Base-by-base conservation (phyloP, 2,888 invertebrate genomes). In the Chouioia cunea region DNA sequence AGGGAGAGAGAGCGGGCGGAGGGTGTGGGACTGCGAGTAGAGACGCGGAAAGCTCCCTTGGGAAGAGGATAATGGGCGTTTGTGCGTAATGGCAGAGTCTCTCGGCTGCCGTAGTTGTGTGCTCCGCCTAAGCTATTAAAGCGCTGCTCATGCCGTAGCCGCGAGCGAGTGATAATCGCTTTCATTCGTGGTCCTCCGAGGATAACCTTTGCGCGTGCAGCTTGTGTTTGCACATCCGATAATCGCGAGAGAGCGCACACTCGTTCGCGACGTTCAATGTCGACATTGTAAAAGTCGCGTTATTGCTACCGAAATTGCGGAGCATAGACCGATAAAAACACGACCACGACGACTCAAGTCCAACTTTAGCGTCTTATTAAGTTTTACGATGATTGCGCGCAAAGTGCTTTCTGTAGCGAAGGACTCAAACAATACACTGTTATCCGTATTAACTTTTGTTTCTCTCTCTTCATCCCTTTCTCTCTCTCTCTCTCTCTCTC, bases 41-140 rank as follows among this genome's bases (percentile, higher is more conserved):
- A 12, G 12, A 27, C 54, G 12, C 18, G 16, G 50, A 59, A 58
- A 68, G 68, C n/a, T 22, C 47, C 68, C 36, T 36, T 36, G 36
- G 36, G 36, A 36, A 36, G 50, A 54, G 43, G 43, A 67, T 68
- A 68, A 68, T 68, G 68, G 68, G 68, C 68, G 68, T 68, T 46
- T 54, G 62, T 68, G 68, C 67, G 27, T 68, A 68, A 68, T 68
- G 56, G 62, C 46, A 66, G 27, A 54, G 58, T 15, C 8, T 18
- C 14, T 14, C 50, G 44, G 44, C 20, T 1, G 46, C 57, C 4
- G 47, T 27, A 3, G 65, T 6, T 36, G 47, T 10, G 65, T 27
- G 36, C 59, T 56, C 54, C 54, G 68, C 60, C 47, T 36, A 36
- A 15, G 62, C 56, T 65, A 65, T 65, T 65, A 48, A 56, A 53